These are phyloP conservation scores for Halictus ligatus DNA, from an alignment of 2,888 invertebrate species.

Conservation along the genomic window DNA sequence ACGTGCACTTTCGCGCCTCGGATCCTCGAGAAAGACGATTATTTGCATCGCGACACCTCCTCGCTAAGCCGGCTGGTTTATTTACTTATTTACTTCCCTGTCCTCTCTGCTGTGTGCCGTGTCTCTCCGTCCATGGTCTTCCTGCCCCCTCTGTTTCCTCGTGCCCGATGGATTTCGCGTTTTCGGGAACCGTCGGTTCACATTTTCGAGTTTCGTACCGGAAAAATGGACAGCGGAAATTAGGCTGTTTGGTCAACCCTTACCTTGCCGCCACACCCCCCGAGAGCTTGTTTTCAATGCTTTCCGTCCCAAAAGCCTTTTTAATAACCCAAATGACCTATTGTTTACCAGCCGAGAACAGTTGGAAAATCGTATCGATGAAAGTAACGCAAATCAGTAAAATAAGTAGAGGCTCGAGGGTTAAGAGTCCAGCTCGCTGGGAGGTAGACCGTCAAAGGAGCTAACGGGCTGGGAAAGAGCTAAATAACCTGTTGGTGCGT, in stretches of 20 bases:
- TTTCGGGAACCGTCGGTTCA: neutral
- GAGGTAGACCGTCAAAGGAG: neutral
- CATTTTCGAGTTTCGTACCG: neutral
- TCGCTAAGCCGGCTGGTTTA: conserved; percentile 76
- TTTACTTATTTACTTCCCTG: conserved; percentile 80
- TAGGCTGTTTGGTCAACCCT: neutral
- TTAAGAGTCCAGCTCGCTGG: neutral
- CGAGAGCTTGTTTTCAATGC: neutral
- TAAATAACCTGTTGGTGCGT: neutral
- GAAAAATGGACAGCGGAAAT: neutral
- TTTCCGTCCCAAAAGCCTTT: neutral
- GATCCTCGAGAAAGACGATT: conserved; percentile 74
- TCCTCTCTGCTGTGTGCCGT: conserved; percentile 61
- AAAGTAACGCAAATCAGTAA: neutral
- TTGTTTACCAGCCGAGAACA: neutral
- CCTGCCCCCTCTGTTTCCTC: neutral
- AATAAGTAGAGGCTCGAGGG: neutral
- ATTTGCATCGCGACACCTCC: conserved; percentile 81
- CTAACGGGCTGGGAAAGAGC: neutral
- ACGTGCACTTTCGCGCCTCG: conserved; percentile 80
- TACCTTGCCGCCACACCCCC: neutral
- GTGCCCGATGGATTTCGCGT: neutral
- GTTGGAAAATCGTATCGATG: neutral
- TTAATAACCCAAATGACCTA: neutral
- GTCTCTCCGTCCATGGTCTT: conserved; percentile 25